Conservation (phyloP, 2,888 invertebrate species). For the Ennomos fuscantarius region DNA sequence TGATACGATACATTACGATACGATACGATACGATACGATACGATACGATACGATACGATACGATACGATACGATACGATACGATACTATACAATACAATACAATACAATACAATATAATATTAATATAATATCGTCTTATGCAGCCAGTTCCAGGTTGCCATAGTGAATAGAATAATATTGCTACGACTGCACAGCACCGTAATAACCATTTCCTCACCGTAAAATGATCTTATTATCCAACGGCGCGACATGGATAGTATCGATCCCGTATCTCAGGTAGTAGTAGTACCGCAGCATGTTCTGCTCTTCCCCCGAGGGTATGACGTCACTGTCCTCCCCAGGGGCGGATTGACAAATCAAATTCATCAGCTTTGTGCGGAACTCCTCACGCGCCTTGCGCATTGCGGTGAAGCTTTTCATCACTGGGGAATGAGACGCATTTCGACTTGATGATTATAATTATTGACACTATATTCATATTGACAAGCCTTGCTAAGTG, state of each 20-base stretch:
- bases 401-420: conserved; percentile 88
- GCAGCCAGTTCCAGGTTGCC: too few relatives aligned
- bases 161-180: too few relatives aligned
- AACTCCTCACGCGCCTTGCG: conserved; percentile 93
- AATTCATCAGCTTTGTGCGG: conserved; percentile 90
- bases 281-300: conserved; percentile 93
- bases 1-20: too few relatives aligned
- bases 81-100: too few relatives aligned
- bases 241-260: conserved; percentile 94
- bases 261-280: conserved; percentile 96
- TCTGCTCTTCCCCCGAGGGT: conserved; percentile 87
- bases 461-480: neutral
- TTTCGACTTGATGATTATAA: neutral
- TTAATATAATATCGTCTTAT: too few relatives aligned
- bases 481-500: too few relatives aligned
- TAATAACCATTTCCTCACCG: conserved; percentile 63
- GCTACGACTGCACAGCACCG: too few relatives aligned
- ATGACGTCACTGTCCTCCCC: conserved; percentile 72
- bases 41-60: too few relatives aligned
- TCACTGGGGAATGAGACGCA: conserved; percentile 63
- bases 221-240: conserved; percentile 90
- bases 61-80: too few relatives aligned
- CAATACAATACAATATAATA: too few relatives aligned
- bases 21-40: too few relatives aligned
- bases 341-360: conserved; percentile 87